Percentiles rank a stretch among this genome's conserved stretches.
Conservation (phyloP, 1,140 invertebrate genomes). For the Varroa destructor region DNA sequence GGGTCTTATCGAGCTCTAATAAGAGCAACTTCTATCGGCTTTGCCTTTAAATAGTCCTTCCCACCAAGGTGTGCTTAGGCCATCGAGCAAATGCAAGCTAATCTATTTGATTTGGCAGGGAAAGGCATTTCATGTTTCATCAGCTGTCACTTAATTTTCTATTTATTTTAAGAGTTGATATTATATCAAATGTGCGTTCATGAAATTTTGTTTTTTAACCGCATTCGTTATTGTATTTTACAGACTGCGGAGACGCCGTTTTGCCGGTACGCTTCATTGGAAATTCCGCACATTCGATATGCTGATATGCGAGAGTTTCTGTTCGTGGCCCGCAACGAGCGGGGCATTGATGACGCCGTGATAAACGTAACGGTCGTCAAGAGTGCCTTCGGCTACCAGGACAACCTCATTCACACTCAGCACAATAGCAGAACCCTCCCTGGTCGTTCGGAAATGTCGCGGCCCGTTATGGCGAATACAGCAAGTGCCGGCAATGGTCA, state of each 20-base stretch:
- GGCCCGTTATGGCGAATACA: conserved; percentile 10
- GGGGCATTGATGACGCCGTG: conserved; percentile 47
- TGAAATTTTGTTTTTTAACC: too few relatives aligned
- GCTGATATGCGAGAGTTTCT: conserved; percentile 49
- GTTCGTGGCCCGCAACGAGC: conserved; percentile 46
- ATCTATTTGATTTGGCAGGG: too few relatives aligned
- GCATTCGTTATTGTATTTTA: too few relatives aligned
- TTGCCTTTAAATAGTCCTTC: too few relatives aligned
- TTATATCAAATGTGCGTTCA: too few relatives aligned
- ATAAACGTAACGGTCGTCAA: conserved; percentile 45
- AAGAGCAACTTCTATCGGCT: too few relatives aligned
- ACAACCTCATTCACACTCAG: conserved; percentile 11
- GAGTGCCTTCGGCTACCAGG: conserved; percentile 23
- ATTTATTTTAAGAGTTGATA: too few relatives aligned
- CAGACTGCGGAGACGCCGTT: conserved; percentile 44
- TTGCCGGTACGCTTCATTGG: conserved; percentile 46
- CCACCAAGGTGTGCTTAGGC: too few relatives aligned
- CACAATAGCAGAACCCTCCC: neutral
- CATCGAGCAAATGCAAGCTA: too few relatives aligned
- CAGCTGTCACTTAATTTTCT: too few relatives aligned
- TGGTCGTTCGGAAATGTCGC: conserved; percentile 16
- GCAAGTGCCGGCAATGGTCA: neutral
- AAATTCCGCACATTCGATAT: conserved; percentile 44
- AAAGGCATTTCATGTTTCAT: too few relatives aligned
- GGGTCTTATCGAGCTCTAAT: too few relatives aligned